Evolutionary conservation across 2,888 invertebrate species (phyloP).

Genomic region (Myathropa florea): DNA sequence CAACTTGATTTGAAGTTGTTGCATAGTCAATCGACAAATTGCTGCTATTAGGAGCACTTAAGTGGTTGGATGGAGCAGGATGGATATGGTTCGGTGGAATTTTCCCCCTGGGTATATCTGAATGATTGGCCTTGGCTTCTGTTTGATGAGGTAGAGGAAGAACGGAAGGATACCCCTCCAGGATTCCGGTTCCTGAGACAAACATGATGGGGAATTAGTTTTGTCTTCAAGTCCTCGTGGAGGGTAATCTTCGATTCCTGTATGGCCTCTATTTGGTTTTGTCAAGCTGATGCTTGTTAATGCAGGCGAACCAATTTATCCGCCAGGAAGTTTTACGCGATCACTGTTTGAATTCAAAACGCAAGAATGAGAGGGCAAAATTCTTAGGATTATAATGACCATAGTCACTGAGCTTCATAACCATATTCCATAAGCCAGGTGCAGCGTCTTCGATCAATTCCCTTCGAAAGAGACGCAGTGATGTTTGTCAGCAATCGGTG

Average conservation of each 20-base stretch:
- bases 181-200: background rate
- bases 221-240: background rate
- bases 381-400: no score
- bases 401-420: no score
- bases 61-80: constrained; percentile 27
- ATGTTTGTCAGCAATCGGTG: no score
- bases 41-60: constrained; percentile 57
- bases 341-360: no score
- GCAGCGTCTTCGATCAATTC: no score
- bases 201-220: background rate
- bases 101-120: constrained; percentile 39
- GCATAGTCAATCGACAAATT: constrained; percentile 65
- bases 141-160: constrained; percentile 4
- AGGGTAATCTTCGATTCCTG: no score
- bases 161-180: background rate
- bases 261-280: background rate
- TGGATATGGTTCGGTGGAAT: constrained; percentile 42
- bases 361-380: no score
- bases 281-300: no score
- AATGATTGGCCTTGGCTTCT: constrained; percentile 47
- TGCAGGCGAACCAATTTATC: no score
- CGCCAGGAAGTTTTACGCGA: no score
- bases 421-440: no score
- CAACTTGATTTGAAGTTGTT: constrained; percentile 67
- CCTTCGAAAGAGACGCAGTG: no score